Evolutionary conservation across 2,113 vertebrate species (phyloP).

Genomic region (Hassar affinis): DNA sequence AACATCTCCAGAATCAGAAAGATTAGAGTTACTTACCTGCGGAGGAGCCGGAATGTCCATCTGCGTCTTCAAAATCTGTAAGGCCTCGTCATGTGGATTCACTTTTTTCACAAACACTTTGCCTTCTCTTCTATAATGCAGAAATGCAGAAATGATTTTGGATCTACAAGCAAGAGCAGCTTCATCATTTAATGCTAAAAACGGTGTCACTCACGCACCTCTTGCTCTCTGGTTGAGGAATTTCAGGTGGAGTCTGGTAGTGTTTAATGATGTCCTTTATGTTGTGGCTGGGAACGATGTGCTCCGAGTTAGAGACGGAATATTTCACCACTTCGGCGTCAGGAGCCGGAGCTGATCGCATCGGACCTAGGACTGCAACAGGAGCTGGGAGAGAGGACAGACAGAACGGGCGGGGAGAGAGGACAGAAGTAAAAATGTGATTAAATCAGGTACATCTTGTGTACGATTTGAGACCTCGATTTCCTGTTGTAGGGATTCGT

Average conservation of each 20-base stretch:
- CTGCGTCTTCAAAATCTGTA: slow-evolving; percentile 87
- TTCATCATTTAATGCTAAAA: background rate
- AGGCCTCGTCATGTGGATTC: slow-evolving; percentile 88
- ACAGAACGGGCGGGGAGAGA: background rate
- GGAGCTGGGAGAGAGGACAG: slow-evolving; percentile 57
- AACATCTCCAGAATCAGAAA: background rate
- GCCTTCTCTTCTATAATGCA: slow-evolving; percentile 67
- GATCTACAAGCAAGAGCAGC: background rate
- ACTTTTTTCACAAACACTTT: slow-evolving; percentile 82
- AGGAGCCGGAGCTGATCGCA: slow-evolving; percentile 47
- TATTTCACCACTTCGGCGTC: slow-evolving; percentile 78
- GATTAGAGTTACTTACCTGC: slow-evolving; percentile 58
- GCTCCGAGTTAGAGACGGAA: slow-evolving; percentile 75
- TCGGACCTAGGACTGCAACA: slow-evolving; percentile 48
- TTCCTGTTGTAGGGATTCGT: background rate
- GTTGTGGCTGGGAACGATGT: slow-evolving; percentile 82
- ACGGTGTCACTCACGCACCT: slow-evolving; percentile 49
- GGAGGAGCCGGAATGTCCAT: slow-evolving; percentile 72
- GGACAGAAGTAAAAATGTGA: background rate
- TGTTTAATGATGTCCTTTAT: slow-evolving; percentile 89
- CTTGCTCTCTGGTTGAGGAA: slow-evolving; percentile 58
- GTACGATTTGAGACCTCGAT: background rate
- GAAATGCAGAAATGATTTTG: background rate
- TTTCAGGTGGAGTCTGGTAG: slow-evolving; percentile 75
- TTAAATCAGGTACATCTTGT: background rate